Conservation (phyloP, 2,797 vertebrate genomes). For the Eptatretus atami region DNA sequence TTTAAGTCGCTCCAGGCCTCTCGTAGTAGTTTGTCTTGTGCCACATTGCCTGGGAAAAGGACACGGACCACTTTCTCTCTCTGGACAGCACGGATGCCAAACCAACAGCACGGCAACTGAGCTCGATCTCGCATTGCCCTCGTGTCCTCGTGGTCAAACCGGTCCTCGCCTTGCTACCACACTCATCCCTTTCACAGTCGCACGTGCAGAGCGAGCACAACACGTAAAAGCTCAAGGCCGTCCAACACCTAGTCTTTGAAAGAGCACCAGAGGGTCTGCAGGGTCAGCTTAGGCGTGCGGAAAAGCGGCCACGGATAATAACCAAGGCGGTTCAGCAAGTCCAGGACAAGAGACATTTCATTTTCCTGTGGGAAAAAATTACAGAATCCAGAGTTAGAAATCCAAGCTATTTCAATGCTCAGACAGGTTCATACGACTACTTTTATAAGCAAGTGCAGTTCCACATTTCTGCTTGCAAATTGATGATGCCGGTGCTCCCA, state of each 20-base stretch:
- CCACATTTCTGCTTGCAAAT: no score
- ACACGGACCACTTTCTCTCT: slow-evolving; percentile 84
- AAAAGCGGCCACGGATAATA: slow-evolving; percentile 69
- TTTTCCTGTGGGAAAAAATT: no score
- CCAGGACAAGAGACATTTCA: slow-evolving; percentile 65
- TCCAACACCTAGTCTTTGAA: slow-evolving; percentile 89
- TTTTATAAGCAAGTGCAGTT: no score
- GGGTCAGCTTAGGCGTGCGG: slow-evolving; percentile 60
- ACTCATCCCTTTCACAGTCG: slow-evolving; percentile 89
- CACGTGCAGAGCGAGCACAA: slow-evolving; percentile 84
- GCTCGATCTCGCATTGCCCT: slow-evolving; percentile 84
- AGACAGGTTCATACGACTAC: no score
- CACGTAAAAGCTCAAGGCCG: slow-evolving; percentile 85
- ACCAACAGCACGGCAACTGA: slow-evolving; percentile 87
- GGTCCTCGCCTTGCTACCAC: slow-evolving; percentile 95
- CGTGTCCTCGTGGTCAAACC: slow-evolving; percentile 67
- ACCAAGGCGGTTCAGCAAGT: slow-evolving; percentile 60
- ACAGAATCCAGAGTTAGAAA: no score
- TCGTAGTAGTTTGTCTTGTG: slow-evolving; percentile 96
- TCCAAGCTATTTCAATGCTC: no score
- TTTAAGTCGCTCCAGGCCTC: slow-evolving; percentile 75
- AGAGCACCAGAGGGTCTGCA: slow-evolving; percentile 69
- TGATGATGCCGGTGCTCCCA: no score
- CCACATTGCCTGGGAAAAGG: slow-evolving; percentile 85
- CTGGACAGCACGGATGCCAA: slow-evolving; percentile 71